phyloP scores from a whole-genome alignment of 2,797 vertebrate genomes.

The Clarias pachynema region DNA sequence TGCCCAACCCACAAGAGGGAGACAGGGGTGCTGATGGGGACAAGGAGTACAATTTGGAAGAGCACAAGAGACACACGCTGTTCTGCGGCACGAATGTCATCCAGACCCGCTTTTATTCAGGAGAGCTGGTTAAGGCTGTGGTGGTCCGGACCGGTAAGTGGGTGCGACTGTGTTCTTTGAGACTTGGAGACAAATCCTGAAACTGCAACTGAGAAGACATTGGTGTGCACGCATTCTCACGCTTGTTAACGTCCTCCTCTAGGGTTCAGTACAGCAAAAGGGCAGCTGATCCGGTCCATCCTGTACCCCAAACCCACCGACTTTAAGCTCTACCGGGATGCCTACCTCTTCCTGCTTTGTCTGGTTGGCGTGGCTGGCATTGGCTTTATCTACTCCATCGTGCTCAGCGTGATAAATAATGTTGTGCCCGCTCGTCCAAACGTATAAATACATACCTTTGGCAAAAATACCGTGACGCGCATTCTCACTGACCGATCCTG shows the following conservation, averaged over 20 bases:
- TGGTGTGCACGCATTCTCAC: background rate
- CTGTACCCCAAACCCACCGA: conserved; percentile 97
- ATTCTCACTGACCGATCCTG: background rate
- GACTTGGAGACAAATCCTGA: no score
- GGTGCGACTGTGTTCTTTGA: no score
- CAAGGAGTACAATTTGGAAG: conserved; percentile 82
- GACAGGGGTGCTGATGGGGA: conserved; percentile 71
- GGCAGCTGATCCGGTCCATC: conserved; percentile 95
- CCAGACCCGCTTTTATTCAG: conserved; percentile 97
- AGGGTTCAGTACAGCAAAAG: conserved; percentile 97
- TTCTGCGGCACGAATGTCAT: conserved; percentile 96
- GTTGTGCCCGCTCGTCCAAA: conserved; percentile 62
- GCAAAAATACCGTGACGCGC: no score
- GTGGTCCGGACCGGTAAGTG: conserved; percentile 91
- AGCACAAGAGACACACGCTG: conserved; percentile 90
- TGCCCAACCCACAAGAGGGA: conserved; percentile 83
- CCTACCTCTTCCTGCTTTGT: conserved; percentile 94
- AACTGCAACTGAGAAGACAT: no score
- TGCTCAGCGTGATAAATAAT: conserved; percentile 87
- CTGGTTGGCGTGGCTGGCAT: conserved; percentile 91
- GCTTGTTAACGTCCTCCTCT: background rate
- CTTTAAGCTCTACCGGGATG: conserved; percentile 97
- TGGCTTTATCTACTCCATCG: conserved; percentile 91
- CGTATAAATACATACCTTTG: no score
- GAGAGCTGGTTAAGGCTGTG: conserved; percentile 92